Evolutionary conservation across 2,113 vertebrate species (phyloP).

Genomic region (Phalacrocorax pelagicus): DNA sequence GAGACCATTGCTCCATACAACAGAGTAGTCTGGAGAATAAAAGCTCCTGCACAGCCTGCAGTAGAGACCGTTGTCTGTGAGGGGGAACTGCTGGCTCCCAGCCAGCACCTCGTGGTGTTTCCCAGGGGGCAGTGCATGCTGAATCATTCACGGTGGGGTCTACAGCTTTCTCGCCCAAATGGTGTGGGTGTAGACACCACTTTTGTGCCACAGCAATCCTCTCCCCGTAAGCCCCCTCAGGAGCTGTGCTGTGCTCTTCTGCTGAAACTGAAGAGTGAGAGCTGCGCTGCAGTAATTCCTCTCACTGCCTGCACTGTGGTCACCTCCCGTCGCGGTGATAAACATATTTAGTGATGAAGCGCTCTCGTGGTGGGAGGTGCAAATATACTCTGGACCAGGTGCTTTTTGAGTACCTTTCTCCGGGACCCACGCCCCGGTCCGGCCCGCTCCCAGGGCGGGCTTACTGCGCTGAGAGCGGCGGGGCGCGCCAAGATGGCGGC

Average conservation of each 20-base stretch:
- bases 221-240: neutral
- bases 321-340: neutral
- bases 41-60: neutral
- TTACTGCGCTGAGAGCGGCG: too few species aligned
- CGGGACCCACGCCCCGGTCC: too few species aligned
- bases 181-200: fast-evolving
- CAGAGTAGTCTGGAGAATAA: neutral
- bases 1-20: too few species aligned
- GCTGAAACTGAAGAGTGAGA: neutral
- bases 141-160: too few species aligned
- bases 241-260: too few species aligned
- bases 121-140: neutral
- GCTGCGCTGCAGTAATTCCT: too few species aligned
- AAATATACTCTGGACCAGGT: fast-evolving
- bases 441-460: too few species aligned
- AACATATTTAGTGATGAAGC: too few species aligned
- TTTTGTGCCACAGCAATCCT: neutral
- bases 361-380: too few species aligned
- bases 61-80: too few species aligned
- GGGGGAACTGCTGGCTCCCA: neutral
- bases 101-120: neutral
- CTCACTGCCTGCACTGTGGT: neutral
- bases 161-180: too few species aligned
- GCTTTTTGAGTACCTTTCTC: fast-evolving
- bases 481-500: too few species aligned